Base-by-base conservation (phyloP, 2,797 vertebrate species). In the Columba guinea region DNA sequence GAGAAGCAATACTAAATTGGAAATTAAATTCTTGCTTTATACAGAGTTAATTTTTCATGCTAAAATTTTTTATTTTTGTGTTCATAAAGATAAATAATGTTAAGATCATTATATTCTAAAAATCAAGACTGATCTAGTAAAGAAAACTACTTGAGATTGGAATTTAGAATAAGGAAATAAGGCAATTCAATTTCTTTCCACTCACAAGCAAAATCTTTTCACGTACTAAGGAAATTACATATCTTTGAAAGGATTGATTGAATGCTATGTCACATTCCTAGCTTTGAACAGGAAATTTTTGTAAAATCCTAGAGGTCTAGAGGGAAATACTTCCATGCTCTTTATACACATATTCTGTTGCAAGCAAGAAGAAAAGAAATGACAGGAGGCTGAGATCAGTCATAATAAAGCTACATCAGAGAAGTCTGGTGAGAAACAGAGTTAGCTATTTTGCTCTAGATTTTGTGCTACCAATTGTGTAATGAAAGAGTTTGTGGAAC, bases 191-290 rank as follows among this genome's bases (percentile, higher is more conserved):
- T 75, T 89, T 34, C 21, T 93, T 94, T 85, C 48, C 11, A 41
- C 7, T 78, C 55, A 82, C 68, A 90, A 76, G 52, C 74, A 56
- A 76, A 71, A 65, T 78, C 75, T 85, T 74, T 85, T 71, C 62
- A 34, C 60, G 75, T 63, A 69, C 21, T 27, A 86, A 95, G 65
- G n/a, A 91, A 95, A 60, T 96, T 93, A 52, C 6, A 32, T 79
- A 52, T 68, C 39, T 93, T 78, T 82, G 91, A 89, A 94, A 96
- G 65, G 93, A 89, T 51, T 77, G 49, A 93, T 87, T 87, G 73
- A 95, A 89, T 73, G 37, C 70, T 90, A 15, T 85, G 39, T 58
- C 65, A 64, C 32, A 82, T 85, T 79, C 35, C 32, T 84, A 78
- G 84, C 9, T 74, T 23, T 23, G 14, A 93, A 94, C 89, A 89